Conservation (phyloP, 2,113 vertebrate species). For the Oryzias curvinotus region DNA sequence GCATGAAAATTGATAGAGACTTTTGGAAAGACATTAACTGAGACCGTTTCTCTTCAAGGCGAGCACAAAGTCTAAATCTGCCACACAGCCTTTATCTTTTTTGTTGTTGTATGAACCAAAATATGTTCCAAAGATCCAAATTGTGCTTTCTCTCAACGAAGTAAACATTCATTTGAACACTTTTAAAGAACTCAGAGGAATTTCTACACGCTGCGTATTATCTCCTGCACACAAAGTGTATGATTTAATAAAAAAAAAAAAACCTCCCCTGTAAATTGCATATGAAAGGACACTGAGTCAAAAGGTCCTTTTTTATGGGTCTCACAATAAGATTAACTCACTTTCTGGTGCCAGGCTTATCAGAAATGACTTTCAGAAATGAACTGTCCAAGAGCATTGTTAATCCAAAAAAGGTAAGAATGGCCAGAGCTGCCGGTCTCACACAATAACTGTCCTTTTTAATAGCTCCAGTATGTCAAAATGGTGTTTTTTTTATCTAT, state of each 20-base stretch:
- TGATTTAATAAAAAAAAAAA: slow-evolving; percentile 13
- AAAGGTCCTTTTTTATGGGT: slow-evolving; percentile 40
- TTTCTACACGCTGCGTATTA: not conserved
- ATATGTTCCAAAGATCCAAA: not conserved
- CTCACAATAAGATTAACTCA: slow-evolving; percentile 24
- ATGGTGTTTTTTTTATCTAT: not conserved
- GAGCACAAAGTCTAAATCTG: not conserved
- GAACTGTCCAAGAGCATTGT: slow-evolving; percentile 12
- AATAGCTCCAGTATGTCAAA: slow-evolving; percentile 1
- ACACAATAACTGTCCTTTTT: slow-evolving; percentile 3
- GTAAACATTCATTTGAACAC: not conserved
- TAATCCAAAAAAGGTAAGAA: not conserved
- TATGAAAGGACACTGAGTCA: slow-evolving; percentile 56
- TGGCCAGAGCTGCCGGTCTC: slow-evolving; percentile 9
- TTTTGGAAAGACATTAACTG: slow-evolving; percentile 1
- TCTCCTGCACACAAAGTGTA: not conserved
- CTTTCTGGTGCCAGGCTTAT: slow-evolving; percentile 23
- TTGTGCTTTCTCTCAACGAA: not conserved
- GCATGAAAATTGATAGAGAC: not conserved
- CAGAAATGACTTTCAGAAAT: slow-evolving; percentile 28
- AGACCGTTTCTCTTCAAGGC: not conserved
- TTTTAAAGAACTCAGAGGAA: slow-evolving; percentile 6
- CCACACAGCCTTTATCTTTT: not conserved
- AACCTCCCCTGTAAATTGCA: slow-evolving; percentile 12
- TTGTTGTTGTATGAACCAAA: not conserved